Base-by-base conservation (phyloP, 2,888 invertebrate genomes). In the Sicus ferrugineus region DNA sequence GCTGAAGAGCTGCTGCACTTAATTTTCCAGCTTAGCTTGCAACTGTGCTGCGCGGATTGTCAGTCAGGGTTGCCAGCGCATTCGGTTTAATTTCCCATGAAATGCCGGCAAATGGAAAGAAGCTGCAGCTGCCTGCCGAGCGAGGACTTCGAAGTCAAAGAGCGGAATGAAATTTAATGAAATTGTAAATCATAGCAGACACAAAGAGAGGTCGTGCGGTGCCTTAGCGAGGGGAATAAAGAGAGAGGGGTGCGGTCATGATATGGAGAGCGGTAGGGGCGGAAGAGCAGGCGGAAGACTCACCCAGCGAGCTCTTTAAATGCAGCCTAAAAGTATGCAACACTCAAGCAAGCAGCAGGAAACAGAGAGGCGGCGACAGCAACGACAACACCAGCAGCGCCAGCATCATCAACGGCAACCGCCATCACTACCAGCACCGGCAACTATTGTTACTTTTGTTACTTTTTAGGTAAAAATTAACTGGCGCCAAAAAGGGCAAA, bases 111-210 rank as follows among this genome's bases (percentile, higher is more conserved):
- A 61, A 61, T 34, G 34, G 52, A 61, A 61, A 21, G 61, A 61
- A 16, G 34, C 23, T 38, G 61, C 19, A 21, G 50, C 50, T 30
- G 64, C 52, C 11, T n/a, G n/a, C n/a, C n/a, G n/a, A n/a, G n/a
- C n/a, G 16, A 38, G 26, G 26, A 42, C 68, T 68, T 56, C 54
- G 46, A 63, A 54, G 68, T 63, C 63, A 63, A 68, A 54, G 56
- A 52, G 63, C 48, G 63, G 46, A 63, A 68, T 50, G 31, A 62
- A 61, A 68, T 68, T 68, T 68, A 68, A 68, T 63, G 68, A 56
- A 68, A 63, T 63, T 68, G 54, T 63, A 64, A 64, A 54, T 69
- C 69, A 69, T 46, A 63, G n/a, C 28, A 63, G 64, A 56, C 30
- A 48, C 3, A 52, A 59, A n/a, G 28, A 26, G 21, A 42, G 30